phyloP scores from a whole-genome alignment of 2,888 invertebrate species.

The Antheraea assamensis region DNA sequence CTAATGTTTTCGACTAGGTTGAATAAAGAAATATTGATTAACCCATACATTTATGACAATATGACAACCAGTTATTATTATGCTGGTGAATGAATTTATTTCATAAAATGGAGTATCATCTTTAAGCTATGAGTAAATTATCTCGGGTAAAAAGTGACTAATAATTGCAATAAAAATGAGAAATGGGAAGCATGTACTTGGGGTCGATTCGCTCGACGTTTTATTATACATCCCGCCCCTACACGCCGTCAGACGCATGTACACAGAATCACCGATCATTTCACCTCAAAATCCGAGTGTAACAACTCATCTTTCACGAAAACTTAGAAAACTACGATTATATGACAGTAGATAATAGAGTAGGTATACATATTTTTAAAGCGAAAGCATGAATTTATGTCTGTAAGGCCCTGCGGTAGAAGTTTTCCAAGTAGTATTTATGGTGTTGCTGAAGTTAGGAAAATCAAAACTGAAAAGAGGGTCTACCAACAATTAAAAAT shows the following conservation, averaged over 20 bases:
- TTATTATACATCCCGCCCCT: slow-evolving; percentile 29
- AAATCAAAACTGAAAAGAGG: background rate
- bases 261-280: slow-evolving; percentile 29
- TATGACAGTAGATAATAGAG: background rate
- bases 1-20: background rate
- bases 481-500: background rate
- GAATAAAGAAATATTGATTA: background rate
- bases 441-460: background rate
- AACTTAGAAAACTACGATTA: background rate
- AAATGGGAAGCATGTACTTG: slow-evolving; percentile 35
- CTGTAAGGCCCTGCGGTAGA: background rate
- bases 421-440: background rate
- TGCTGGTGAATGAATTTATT: background rate
- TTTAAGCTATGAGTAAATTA: background rate
- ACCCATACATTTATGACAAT: background rate
- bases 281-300: background rate
- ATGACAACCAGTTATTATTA: background rate
- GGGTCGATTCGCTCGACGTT: slow-evolving; percentile 23
- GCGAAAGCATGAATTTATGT: background rate
- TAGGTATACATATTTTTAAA: background rate
- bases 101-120: slow-evolving; percentile 11
- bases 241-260: slow-evolving; percentile 41
- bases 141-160: slow-evolving; percentile 28
- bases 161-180: slow-evolving; percentile 29
- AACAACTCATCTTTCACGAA: background rate